Base-by-base conservation (phyloP, 2,113 vertebrate species). In the Empidonax traillii region DNA sequence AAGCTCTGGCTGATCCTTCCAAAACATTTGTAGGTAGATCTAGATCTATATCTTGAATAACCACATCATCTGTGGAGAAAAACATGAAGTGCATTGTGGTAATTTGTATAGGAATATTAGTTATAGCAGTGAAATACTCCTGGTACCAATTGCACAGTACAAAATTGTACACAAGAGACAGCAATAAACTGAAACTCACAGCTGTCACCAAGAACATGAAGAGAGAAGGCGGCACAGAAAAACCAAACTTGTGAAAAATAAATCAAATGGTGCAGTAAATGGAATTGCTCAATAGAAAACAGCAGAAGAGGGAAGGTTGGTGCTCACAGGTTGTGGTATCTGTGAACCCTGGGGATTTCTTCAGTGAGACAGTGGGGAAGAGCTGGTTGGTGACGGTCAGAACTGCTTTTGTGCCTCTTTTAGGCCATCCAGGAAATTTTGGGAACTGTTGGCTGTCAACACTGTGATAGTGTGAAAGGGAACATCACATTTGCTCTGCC, bases 1-100 rank as follows among this genome's bases (percentile, higher is more conserved):
- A 97, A 30, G 97, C 98, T 91, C 97, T 97, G 58, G 94, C 94
- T 78, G 99, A 99, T 77, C 98, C 98, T 55, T 97, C 91, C 66
- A 98, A 98, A 56, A 98, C 92, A 51, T 96, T 94, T 76, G 96
- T 96, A 49, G 98, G 98, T 53, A 98, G 88, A 39, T 96, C 84
- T 28, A 99, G 85, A 65, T 92, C 73, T 80, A 98, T 65, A 2
- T 73, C 68, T 80, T 87, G 94, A 89, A 27, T 62, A 74, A 77
- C 25, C 4, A 21, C 23, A 66, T 90, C 51, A 74, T 55, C 97
- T 97, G 92, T 43, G 28, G 22, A 89, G 80, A 84, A 94, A 93
- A 90, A 81, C 43, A 39, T 44, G 47, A 25, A 72, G 14, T 23
- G 19, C 23, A 11, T n/a, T 73, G 23, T 31, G 21, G 49, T 51